A percentile compares a stretch with the other conserved stretches of the same genome.
phyloP scores from a whole-genome alignment of 2,888 invertebrate genomes.

The Tiliacea aurago region DNA sequence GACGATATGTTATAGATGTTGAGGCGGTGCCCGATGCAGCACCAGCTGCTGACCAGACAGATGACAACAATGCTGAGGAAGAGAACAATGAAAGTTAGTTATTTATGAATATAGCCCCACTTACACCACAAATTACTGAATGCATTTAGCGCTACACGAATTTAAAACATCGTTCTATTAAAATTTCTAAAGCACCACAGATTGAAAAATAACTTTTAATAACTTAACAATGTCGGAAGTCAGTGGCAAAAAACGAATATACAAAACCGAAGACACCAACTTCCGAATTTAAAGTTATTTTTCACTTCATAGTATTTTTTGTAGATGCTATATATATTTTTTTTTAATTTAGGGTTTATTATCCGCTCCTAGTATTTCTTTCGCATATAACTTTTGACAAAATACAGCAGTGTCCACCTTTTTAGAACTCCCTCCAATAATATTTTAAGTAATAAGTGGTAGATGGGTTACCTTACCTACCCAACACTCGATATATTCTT shows the following conservation, averaged over 20 bases:
- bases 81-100: slow-evolving; percentile 46
- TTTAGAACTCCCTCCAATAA: background rate
- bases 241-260: too few relatives aligned
- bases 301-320: too few relatives aligned
- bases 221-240: too few relatives aligned
- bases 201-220: too few relatives aligned
- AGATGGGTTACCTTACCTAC: background rate
- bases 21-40: slow-evolving; percentile 35
- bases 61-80: slow-evolving; percentile 45
- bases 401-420: background rate
- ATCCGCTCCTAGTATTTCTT: too few relatives aligned
- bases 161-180: background rate
- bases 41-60: slow-evolving; percentile 33
- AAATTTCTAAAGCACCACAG: too few relatives aligned
- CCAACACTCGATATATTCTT: background rate
- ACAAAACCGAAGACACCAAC: too few relatives aligned
- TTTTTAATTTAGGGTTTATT: too few relatives aligned
- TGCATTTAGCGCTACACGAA: background rate
- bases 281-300: too few relatives aligned
- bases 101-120: background rate
- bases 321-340: too few relatives aligned
- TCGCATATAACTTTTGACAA: background rate
- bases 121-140: background rate
- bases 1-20: slow-evolving; percentile 36
- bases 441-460: background rate